Base-by-base conservation (phyloP, 2,113 vertebrate species). In the Oxyura jamaicensis region DNA sequence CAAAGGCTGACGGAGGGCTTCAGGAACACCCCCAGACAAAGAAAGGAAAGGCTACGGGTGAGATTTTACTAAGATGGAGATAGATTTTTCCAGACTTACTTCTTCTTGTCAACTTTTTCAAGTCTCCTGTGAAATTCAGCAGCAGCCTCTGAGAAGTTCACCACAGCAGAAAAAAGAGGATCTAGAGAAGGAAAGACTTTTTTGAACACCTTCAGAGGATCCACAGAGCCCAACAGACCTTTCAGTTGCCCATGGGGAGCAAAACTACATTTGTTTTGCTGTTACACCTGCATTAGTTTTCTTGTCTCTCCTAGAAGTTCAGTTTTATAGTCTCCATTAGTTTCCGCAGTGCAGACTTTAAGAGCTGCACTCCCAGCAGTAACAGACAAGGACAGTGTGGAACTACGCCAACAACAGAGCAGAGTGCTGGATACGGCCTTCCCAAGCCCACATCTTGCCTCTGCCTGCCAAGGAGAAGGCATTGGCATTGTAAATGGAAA, bases 131-230 rank as follows among this genome's bases (percentile, higher is more conserved):
- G 98, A 88, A 99, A 99, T 79, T 97, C 98, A 22, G 67, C 78
- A 41, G 98, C 98, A 89, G 98, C 98, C 44, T 95, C 75, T 13
- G 99, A 98, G 96, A 99, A 99, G 95, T 99, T 99, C 19, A 93
- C 58, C 86, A 98, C 98, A 19, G 99, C 98, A 63, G 98, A 99
- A 98, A 99, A 99, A 80, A 99, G 97, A 20, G 98, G 80, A 74
- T 98, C 99, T 99, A 88, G 44, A 94, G 87, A 89, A 92, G 12
- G 79, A 88, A 80, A 56, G 39, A 60, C 17, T 42, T 58, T 23
- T 23, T 41, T 95, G 6, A 94, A 35, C 35, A 90, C 81, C 53
- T 75, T 93, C 31, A 53, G 11, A 68, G 3, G 22, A 65, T 41
- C 33, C 71, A 10, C 35, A 85, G n/a, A 88, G 36, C 28, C 36